Evolutionary conservation across 2,888 invertebrate genomes (phyloP).

Genomic region (Bombylius discolor): DNA sequence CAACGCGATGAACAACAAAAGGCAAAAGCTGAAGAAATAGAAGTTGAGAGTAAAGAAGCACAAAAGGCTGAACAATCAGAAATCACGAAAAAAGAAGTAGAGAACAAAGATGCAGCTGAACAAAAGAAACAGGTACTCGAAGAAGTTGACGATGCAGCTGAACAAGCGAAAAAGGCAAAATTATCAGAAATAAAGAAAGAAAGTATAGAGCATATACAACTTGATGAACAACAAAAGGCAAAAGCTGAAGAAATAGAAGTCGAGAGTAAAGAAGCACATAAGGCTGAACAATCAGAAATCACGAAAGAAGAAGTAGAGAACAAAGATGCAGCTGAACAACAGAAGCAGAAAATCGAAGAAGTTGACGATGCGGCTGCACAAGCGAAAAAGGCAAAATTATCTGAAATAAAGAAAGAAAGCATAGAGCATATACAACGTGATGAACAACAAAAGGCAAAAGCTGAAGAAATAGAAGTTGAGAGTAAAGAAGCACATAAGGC

Average conservation of each 20-base stretch:
- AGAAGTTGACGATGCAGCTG: conserved; percentile 9
- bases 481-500: not conserved
- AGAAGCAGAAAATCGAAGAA: too few relatives aligned
- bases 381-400: not conserved
- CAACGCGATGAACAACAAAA: conserved; percentile 6
- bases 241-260: conserved; percentile 11
- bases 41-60: not conserved
- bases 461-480: not conserved
- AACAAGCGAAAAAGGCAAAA: not conserved
- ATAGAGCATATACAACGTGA: not conserved
- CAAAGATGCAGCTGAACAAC: not conserved
- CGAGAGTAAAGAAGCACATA: conserved; percentile 5
- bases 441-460: not conserved
- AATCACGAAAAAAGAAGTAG: conserved; percentile 9
- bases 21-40: conserved; percentile 7
- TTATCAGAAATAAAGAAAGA: conserved; percentile 5
- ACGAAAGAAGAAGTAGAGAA: not conserved
- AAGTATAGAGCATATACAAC: conserved; percentile 1
- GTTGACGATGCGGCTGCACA: too few relatives aligned
- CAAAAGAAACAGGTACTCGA: conserved; percentile 13
- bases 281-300: not conserved
- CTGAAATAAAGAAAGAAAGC: not conserved
- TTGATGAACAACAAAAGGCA: not conserved
- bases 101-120: conserved; percentile 14
- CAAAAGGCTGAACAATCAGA: conserved; percentile 5